Percentiles rank a stretch among this genome's conserved stretches.
These are phyloP conservation scores for Gortyna flavago DNA, from an alignment of 2,888 invertebrate genomes.

Conservation along the genomic window DNA sequence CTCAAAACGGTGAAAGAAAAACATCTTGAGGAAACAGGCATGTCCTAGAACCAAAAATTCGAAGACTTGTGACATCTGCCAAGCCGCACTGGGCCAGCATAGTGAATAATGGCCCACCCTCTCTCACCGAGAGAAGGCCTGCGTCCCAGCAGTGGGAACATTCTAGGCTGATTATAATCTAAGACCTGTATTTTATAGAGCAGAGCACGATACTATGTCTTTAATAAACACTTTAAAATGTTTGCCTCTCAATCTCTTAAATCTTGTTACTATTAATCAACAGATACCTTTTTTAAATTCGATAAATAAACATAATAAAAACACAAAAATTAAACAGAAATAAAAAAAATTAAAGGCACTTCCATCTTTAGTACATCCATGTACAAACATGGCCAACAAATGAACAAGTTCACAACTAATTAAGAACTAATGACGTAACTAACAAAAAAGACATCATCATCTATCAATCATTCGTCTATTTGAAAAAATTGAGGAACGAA, in stretches of 20 bases:
- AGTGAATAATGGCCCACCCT: too few relatives aligned
- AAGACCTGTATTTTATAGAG: neutral
- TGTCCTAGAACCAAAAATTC: too few relatives aligned
- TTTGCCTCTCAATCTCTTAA: neutral
- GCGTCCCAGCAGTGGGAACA: too few relatives aligned
- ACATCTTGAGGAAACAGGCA: too few relatives aligned
- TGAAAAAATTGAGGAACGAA: slow-evolving; percentile 77
- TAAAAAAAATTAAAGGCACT: neutral
- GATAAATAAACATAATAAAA: neutral
- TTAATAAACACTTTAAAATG: neutral
- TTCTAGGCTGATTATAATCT: too few relatives aligned
- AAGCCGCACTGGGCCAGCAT: too few relatives aligned
- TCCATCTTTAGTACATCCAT: slow-evolving; percentile 37
- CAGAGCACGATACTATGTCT: neutral
- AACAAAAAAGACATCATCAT: slow-evolving; percentile 87
- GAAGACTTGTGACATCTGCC: too few relatives aligned
- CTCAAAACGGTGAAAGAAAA: too few relatives aligned
- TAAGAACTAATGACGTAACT: slow-evolving; percentile 86
- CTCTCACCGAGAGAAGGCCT: too few relatives aligned
- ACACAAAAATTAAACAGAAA: neutral
- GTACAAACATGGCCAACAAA: slow-evolving; percentile 77
- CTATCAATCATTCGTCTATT: slow-evolving; percentile 88
- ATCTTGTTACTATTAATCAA: neutral
- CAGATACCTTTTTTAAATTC: neutral
- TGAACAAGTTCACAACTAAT: slow-evolving; percentile 87